These are phyloP conservation scores for Oplegnathus fasciatus DNA, from an alignment of 2,113 vertebrate genomes.

Conservation along the genomic window DNA sequence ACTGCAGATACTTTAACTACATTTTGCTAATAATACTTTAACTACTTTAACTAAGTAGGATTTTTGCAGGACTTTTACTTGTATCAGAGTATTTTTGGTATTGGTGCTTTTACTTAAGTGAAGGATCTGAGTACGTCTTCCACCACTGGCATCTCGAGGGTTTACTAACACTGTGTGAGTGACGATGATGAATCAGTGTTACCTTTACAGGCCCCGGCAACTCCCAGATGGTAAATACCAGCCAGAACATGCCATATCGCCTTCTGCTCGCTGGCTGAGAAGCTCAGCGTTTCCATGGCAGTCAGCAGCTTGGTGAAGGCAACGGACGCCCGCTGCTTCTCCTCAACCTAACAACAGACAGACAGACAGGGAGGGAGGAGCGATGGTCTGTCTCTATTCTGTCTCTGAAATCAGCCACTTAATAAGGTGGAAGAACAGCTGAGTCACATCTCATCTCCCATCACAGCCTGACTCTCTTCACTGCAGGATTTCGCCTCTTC, in stretches of 20 bases:
- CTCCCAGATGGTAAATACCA: conserved; percentile 93
- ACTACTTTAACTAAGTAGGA: no score
- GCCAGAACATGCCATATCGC: conserved; percentile 93
- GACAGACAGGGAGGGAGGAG: neutral
- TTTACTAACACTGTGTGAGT: neutral
- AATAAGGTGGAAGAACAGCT: conserved; percentile 31
- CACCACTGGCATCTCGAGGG: neutral
- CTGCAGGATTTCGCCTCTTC: neutral
- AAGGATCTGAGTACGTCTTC: no score
- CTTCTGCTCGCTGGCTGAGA: conserved; percentile 86
- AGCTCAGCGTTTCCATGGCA: conserved; percentile 91
- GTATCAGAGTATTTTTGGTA: no score
- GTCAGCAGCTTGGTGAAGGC: conserved; percentile 89
- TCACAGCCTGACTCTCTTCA: neutral
- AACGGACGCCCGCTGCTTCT: conserved; percentile 88
- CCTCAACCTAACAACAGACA: conserved; percentile 87
- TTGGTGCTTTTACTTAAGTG: no score
- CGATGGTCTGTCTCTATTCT: neutral
- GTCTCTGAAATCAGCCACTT: conserved; percentile 12
- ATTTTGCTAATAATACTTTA: no score
- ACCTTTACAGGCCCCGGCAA: conserved; percentile 94
- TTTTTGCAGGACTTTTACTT: no score
- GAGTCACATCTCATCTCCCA: conserved; percentile 43
- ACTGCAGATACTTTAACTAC: no score
- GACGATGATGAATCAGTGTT: conserved; percentile 32